A percentile compares a stretch with the other conserved stretches of the same genome.
These are phyloP conservation scores for Caenorhabditis uteleia DNA, from an alignment of 2,888 invertebrate genomes.

Conservation along the genomic window DNA sequence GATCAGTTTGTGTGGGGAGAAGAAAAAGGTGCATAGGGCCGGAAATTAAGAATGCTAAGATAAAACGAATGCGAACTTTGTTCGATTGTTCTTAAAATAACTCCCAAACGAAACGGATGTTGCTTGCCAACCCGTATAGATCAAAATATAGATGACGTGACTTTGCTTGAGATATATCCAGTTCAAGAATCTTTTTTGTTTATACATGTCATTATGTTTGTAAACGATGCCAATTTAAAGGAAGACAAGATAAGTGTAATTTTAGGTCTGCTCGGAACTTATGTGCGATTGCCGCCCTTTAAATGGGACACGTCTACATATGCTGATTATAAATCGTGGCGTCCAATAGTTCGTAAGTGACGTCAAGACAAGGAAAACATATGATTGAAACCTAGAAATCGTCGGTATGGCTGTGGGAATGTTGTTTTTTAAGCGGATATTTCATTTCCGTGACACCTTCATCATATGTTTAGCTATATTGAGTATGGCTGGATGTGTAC, in stretches of 20 bases:
- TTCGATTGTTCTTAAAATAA: too few species aligned
- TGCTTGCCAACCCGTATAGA: too few species aligned
- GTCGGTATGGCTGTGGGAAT: slow-evolving; percentile 61
- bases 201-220: slow-evolving; percentile 1
- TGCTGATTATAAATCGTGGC: slow-evolving; percentile 58
- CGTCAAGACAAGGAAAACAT: neutral
- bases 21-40: slow-evolving; percentile 57
- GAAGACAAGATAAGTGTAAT: slow-evolving; percentile 11
- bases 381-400: slow-evolving; percentile 51
- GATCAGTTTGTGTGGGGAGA: slow-evolving; percentile 66
- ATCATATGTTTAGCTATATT: slow-evolving; percentile 57
- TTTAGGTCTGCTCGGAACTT: slow-evolving; percentile 60
- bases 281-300: slow-evolving; percentile 61
- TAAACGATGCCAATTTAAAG: slow-evolving; percentile 27
- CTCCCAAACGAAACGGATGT: too few species aligned
- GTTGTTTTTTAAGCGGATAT: slow-evolving; percentile 56
- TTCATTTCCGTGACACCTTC: slow-evolving; percentile 57
- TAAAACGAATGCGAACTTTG: neutral
- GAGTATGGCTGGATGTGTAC: slow-evolving; percentile 53
- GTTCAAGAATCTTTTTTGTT: slow-evolving; percentile 5
- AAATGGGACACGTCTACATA: slow-evolving; percentile 59
- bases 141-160: too few species aligned
- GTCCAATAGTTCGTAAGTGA: slow-evolving; percentile 57
- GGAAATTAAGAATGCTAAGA: slow-evolving; percentile 2
- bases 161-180: too few species aligned